phyloP scores from a whole-genome alignment of 2,888 invertebrate species.

The Diaperis boleti region DNA sequence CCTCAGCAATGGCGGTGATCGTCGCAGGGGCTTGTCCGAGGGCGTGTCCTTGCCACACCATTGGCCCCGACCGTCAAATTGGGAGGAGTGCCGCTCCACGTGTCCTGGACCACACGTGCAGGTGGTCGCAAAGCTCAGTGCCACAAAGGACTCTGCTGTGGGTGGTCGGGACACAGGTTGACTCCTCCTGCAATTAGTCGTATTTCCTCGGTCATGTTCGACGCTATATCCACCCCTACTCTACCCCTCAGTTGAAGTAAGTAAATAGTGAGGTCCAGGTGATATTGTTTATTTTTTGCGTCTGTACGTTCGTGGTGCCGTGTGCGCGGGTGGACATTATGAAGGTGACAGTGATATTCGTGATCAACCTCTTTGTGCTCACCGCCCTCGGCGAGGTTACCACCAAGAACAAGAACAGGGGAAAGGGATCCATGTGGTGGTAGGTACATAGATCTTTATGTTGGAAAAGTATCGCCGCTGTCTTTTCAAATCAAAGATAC shows the following conservation, averaged over 20 bases:
- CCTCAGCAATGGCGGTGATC: conserved; percentile 59
- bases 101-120: conserved; percentile 63
- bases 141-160: conserved; percentile 62
- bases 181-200: conserved; percentile 61
- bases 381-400: conserved; percentile 58
- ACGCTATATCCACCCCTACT: conserved; percentile 60
- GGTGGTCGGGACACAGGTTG: conserved; percentile 60
- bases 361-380: conserved; percentile 52
- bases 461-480: no score
- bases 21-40: conserved; percentile 42
- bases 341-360: conserved; percentile 57
- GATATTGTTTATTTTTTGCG: conserved; percentile 67
- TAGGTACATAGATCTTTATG: no score
- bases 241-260: conserved; percentile 60
- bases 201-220: conserved; percentile 57
- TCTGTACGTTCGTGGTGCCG: conserved; percentile 62
- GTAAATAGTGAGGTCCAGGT: conserved; percentile 63
- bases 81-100: conserved; percentile 59
- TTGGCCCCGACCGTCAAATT: conserved; percentile 51
- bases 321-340: conserved; percentile 59
- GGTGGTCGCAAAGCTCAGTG: conserved; percentile 57
- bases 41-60: conserved; percentile 55
- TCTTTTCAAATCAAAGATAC: no score
- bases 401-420: conserved; percentile 73
- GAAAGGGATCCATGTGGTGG: conserved; percentile 94